Conservation (phyloP, 30 jellyfish, hydroid and myxozoan genomes). For the Chrysaora quinquecirrha region DNA sequence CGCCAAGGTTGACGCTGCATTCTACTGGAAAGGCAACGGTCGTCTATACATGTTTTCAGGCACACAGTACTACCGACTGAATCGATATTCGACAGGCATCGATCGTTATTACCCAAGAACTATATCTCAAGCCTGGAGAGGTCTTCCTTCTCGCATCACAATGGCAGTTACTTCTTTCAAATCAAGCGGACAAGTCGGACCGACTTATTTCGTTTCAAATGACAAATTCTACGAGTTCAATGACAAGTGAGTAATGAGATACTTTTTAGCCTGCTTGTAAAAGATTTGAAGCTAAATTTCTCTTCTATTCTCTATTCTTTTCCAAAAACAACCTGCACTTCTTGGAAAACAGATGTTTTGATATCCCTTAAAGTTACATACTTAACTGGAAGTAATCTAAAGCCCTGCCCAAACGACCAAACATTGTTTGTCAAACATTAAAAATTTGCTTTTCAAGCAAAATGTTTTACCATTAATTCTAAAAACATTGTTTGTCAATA, state of each 20-base stretch:
- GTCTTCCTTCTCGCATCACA: slow-evolving; percentile 11
- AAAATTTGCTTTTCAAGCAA: too few relatives aligned
- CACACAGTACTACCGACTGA: slow-evolving; percentile 55
- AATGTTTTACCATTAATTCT: too few relatives aligned
- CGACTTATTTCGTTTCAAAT: slow-evolving; percentile 23
- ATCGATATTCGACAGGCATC: not conserved
- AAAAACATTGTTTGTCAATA: too few relatives aligned
- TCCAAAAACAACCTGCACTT: too few relatives aligned
- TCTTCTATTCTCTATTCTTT: not conserved
- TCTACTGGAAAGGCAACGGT: slow-evolving; percentile 82
- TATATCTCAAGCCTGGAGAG: slow-evolving; percentile 24
- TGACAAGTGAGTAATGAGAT: slow-evolving; percentile 32
- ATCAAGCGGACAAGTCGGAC: not conserved
- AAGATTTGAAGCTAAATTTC: too few relatives aligned
- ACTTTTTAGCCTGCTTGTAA: too few relatives aligned
- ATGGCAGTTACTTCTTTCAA: slow-evolving; percentile 22
- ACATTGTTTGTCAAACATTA: too few relatives aligned
- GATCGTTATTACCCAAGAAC: slow-evolving; percentile 55
- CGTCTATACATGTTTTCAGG: slow-evolving; percentile 73
- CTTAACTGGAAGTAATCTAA: too few relatives aligned
- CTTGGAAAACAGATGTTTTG: too few relatives aligned
- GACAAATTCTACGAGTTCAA: slow-evolving; percentile 11
- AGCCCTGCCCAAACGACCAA: too few relatives aligned
- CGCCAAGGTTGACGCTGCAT: slow-evolving; percentile 85
- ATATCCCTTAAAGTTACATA: too few relatives aligned